These are phyloP conservation scores for Chrosomus eos DNA, from an alignment of 2,797 vertebrate species.

Conservation along the genomic window DNA sequence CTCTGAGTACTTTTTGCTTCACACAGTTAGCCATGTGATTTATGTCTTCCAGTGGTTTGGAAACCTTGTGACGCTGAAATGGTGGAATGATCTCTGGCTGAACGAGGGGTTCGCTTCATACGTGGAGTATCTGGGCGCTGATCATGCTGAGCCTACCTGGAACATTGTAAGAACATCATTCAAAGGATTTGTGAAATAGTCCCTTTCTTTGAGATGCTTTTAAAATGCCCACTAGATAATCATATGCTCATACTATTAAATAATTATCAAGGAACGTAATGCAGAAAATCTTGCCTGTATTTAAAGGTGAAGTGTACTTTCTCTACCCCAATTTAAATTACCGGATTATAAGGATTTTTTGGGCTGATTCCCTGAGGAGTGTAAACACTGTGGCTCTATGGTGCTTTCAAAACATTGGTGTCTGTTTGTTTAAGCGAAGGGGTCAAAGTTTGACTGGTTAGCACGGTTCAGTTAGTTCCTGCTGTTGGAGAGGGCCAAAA, in stretches of 20 bases:
- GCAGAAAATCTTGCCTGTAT: not conserved
- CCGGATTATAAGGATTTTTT: not conserved
- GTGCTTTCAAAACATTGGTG: not conserved
- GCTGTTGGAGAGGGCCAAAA: not conserved
- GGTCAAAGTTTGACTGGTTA: not conserved
- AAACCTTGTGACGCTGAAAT: constrained; percentile 89
- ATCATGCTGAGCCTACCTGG: constrained; percentile 77
- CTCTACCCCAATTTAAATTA: not conserved
- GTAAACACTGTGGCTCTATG: not conserved
- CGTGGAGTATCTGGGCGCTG: constrained; percentile 85
- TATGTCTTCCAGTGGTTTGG: constrained; percentile 89
- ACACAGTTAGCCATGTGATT: constrained; percentile 12
- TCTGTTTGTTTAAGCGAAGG: not conserved
- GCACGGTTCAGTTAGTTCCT: not conserved
- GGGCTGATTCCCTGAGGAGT: not conserved
- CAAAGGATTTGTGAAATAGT: not conserved
- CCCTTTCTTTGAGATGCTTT: not conserved
- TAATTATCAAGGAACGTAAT: not conserved
- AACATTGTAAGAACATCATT: constrained; percentile 78
- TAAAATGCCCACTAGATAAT: not conserved
- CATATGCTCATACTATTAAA: not conserved
- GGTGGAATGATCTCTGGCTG: constrained; percentile 97
- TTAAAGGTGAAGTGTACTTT: not conserved
- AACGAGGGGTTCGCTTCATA: constrained; percentile 96
- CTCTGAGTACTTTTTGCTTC: constrained; percentile 27